Conservation (phyloP, 1,140 invertebrate species). For the Drosophila tsacasi region DNA sequence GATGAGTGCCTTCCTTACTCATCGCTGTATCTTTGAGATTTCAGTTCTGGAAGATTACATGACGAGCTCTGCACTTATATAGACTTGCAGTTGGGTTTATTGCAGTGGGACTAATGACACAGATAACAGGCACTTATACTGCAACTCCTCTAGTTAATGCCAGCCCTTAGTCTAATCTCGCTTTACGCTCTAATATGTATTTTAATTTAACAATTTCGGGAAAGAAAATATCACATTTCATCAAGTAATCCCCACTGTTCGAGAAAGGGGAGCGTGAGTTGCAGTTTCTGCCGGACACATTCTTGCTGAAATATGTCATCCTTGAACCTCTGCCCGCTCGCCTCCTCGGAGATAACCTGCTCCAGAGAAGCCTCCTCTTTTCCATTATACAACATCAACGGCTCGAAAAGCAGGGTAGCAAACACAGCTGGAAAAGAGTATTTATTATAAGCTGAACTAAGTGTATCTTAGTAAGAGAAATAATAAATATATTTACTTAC, state of each 20-base stretch:
- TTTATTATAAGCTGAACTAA: background rate
- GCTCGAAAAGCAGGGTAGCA: constrained; percentile 46
- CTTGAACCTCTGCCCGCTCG: constrained; percentile 33
- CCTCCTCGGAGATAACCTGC: constrained; percentile 17
- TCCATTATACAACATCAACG: constrained; percentile 54
- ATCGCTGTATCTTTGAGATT: constrained; percentile 11
- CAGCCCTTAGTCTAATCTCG: background rate
- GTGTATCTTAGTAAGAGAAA: no score
- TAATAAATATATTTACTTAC: constrained; percentile 22
- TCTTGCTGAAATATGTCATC: constrained; percentile 38
- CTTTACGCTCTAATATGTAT: no score
- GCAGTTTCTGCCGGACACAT: constrained; percentile 23
- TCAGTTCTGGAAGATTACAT: background rate
- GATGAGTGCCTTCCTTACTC: constrained; percentile 11
- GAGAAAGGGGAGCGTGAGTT: constrained; percentile 24
- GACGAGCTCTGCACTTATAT: background rate
- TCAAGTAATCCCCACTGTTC: constrained; percentile 10
- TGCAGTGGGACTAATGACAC: background rate
- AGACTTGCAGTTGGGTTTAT: background rate
- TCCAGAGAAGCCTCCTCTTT: constrained; percentile 61
- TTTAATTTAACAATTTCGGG: background rate
- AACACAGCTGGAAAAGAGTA: constrained; percentile 24
- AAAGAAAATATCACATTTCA: background rate
- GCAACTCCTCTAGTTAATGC: background rate
- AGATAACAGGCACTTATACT: background rate